Base-by-base conservation (phyloP, 2,113 vertebrate species). In the Ceyx margarethae region DNA sequence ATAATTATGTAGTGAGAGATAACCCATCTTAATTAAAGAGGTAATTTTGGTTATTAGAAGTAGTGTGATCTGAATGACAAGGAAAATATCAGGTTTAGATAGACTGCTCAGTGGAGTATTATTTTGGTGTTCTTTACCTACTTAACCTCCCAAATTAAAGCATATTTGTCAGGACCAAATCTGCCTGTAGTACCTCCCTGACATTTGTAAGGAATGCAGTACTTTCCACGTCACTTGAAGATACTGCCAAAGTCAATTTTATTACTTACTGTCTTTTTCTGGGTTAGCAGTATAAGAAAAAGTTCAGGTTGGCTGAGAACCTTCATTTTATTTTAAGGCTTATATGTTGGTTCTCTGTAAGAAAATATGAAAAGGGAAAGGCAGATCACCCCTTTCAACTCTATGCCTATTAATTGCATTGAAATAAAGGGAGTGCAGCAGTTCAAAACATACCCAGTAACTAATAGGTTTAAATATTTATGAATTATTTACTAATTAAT, bases 11-110 rank as follows among this genome's bases (percentile, higher is more conserved):
- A 77, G 43, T 76, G 57, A 87, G 88, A 91, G 40, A 90, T 89
- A 96, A 86, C 54, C 15, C 77, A 15, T 80, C 67, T 78, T 91
- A 89, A 56, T 92, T 87, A 91, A 91, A 89, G 61, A 91, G 51
- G n/a, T 90, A 58, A 45, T 72, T 73, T 62, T n/a, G n/a, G 23
- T 46, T 25, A 13, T 81, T 65, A 57, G 43, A 89, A 68, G 25
- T 10, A 25, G 40, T 64, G 23, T 80, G 45, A 76, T 78, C 40
- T 57, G 67, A 88, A 91, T 82, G 53, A 82, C 31, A 73, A 25
- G 33, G 64, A 68, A 87, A 91, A 68, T 8, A 68, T 37, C 58
- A 72, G 20, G 80, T 91, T 93, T 67, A 82, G 64, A 69, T 91
- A 74, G 76, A 73, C 23, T 88, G 17, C 43, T 95, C 65, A 50